Conservation (phyloP, 2,797 vertebrate genomes). For the Borostomias antarcticus region DNA sequence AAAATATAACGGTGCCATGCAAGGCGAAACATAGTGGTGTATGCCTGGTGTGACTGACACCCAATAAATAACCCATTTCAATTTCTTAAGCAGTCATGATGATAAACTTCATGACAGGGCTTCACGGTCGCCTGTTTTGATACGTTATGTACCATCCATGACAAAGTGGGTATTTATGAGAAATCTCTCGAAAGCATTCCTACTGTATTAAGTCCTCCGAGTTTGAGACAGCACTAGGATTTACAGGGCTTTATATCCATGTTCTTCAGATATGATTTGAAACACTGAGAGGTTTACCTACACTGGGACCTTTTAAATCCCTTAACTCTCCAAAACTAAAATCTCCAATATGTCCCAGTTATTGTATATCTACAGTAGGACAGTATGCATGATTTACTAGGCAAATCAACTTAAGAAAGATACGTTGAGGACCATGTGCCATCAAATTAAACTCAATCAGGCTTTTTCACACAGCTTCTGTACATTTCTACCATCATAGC, state of each 20-base stretch:
- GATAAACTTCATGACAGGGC: conserved; percentile 62
- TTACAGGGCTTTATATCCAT: conserved; percentile 20
- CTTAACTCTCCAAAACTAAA: background rate
- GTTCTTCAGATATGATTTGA: background rate
- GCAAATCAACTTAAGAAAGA: background rate
- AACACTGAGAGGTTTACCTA: background rate
- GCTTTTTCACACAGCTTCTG: background rate
- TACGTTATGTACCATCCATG: conserved; percentile 50
- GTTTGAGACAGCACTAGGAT: conserved; percentile 3
- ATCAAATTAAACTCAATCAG: background rate
- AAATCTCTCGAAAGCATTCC: conserved; percentile 39
- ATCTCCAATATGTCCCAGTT: background rate
- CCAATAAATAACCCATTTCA: conserved; percentile 67
- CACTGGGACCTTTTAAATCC: conserved; percentile 7
- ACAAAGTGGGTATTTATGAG: conserved; percentile 65
- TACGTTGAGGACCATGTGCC: too few relatives aligned
- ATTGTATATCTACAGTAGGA: too few relatives aligned
- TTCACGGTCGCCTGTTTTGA: conserved; percentile 59
- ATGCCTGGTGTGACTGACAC: conserved; percentile 44
- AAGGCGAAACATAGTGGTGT: conserved; percentile 28
- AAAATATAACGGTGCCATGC: conserved; percentile 28
- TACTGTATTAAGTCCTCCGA: conserved; percentile 7
- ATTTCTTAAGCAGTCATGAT: conserved; percentile 64
- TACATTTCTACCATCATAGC: background rate
- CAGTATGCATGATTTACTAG: background rate